phyloP scores from a whole-genome alignment of 2,888 invertebrate genomes.

The Lissocephala sabroskyi region DNA sequence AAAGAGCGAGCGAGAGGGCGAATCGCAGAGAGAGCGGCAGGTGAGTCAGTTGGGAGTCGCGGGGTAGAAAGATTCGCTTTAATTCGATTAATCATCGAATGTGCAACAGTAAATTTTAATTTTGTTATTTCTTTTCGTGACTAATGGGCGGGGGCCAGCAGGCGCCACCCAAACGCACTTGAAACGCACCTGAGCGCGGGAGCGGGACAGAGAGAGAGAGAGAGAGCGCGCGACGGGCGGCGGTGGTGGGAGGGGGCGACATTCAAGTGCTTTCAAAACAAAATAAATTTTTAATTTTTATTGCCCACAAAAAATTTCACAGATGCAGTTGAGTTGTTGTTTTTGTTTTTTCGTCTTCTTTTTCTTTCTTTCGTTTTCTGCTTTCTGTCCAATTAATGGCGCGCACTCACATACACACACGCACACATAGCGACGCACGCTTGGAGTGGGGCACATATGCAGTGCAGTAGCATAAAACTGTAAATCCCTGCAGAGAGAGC shows the following conservation, averaged over 20 bases:
- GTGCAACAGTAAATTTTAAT: constrained; percentile 2
- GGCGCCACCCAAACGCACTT: constrained; percentile 14
- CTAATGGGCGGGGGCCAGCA: background rate
- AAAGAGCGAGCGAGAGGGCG: background rate
- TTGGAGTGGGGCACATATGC: constrained; percentile 1
- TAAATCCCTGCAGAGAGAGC: constrained; percentile 2
- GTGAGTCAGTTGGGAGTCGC: background rate
- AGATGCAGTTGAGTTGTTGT: constrained; percentile 35
- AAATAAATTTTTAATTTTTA: constrained; percentile 56
- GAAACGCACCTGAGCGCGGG: background rate
- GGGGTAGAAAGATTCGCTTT: constrained; percentile 1
- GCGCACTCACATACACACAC: constrained; percentile 35
- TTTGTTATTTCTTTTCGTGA: constrained; percentile 1
- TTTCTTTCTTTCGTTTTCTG: constrained; percentile 24
- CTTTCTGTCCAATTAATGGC: constrained; percentile 49
- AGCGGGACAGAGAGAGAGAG: background rate
- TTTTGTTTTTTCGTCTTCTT: constrained; percentile 11
- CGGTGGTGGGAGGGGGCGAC: background rate
- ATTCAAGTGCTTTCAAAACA: constrained; percentile 53
- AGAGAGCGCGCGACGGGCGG: background rate
- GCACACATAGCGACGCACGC: constrained; percentile 38
- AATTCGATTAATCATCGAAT: constrained; percentile 4
- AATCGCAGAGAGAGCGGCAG: constrained; percentile 2
- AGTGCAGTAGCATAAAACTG: constrained; percentile 3
- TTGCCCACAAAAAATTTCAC: constrained; percentile 29